Conservation (phyloP, 2,888 invertebrate genomes). For the Linnaemya vulpina region DNA sequence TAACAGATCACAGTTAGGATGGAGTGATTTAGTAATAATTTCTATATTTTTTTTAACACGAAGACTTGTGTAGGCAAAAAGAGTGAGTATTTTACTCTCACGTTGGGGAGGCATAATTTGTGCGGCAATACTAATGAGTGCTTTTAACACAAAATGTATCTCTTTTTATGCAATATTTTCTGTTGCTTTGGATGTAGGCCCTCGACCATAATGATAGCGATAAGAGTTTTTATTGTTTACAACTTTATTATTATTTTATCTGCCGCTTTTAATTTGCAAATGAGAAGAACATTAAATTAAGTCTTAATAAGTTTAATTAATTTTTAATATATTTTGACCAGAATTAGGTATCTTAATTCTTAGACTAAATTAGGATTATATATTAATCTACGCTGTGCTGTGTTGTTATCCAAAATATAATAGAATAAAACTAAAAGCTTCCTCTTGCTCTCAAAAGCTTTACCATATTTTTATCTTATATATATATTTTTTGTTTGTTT, state of each 20-base stretch:
- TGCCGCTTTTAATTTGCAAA: background rate
- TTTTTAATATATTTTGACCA: background rate
- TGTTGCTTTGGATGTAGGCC: slow-evolving; percentile 48
- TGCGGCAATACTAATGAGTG: too few species aligned
- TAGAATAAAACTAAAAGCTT: slow-evolving; percentile 43
- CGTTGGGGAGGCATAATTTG: too few species aligned
- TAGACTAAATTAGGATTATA: slow-evolving; percentile 22
- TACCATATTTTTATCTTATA: slow-evolving; percentile 6
- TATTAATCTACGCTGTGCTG: slow-evolving; percentile 32
- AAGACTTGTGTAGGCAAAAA: too few species aligned
- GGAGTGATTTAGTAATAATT: too few species aligned
- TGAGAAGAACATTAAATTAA: background rate
- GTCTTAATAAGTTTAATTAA: background rate
- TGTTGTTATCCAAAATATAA: slow-evolving; percentile 45
- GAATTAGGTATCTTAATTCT: too few species aligned
- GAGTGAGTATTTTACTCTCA: too few species aligned
- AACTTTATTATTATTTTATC: background rate
- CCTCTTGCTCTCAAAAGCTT: slow-evolving; percentile 59
- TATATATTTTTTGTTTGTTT: too few species aligned
- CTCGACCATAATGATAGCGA: slow-evolving; percentile 21
- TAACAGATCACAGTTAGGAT: too few species aligned
- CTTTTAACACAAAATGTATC: background rate
- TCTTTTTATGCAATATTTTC: slow-evolving; percentile 34
- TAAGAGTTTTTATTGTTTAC: background rate
- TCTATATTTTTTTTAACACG: too few species aligned